phyloP scores from a whole-genome alignment of 2,113 vertebrate genomes.

The Andinoacara biseriatus region DNA sequence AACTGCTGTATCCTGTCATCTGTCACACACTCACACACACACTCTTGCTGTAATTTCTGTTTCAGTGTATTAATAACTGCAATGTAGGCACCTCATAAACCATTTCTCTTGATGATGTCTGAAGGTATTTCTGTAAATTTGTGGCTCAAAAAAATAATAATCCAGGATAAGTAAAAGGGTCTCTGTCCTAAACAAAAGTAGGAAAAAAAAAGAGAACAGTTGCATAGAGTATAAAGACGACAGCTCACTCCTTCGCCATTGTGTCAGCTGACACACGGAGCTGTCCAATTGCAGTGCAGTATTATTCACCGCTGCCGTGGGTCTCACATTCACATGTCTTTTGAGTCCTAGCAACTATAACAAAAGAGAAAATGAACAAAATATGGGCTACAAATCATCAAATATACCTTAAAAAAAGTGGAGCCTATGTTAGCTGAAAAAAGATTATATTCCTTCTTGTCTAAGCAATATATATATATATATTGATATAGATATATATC shows the following conservation, averaged over 20 bases:
- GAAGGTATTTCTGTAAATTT: conserved; percentile 18
- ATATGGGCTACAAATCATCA: conserved; percentile 21
- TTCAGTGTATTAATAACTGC: conserved; percentile 23
- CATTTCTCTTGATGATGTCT: conserved; percentile 10
- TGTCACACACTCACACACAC: conserved; percentile 28
- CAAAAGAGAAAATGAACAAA: conserved; percentile 39
- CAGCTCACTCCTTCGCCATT: conserved; percentile 80
- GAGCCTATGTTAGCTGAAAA: conserved; percentile 10
- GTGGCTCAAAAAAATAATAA: conserved; percentile 7
- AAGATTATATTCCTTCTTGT: not conserved
- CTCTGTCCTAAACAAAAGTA: not conserved
- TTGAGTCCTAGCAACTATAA: conserved; percentile 63
- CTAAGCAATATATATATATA: not conserved
- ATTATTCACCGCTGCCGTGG: conserved; percentile 82
- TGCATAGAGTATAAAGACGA: conserved; percentile 85
- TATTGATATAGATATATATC: too few relatives aligned
- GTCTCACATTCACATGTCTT: conserved; percentile 78
- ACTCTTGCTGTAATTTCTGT: not conserved
- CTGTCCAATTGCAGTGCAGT: conserved; percentile 84
- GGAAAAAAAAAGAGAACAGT: conserved; percentile 56
- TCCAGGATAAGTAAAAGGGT: not conserved
- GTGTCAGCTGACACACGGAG: conserved; percentile 79
- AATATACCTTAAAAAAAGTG: conserved; percentile 1
- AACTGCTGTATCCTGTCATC: conserved; percentile 33
- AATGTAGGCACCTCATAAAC: conserved; percentile 18